Base-by-base conservation (phyloP, 2,113 vertebrate species). In the Hydropotes inermis region DNA sequence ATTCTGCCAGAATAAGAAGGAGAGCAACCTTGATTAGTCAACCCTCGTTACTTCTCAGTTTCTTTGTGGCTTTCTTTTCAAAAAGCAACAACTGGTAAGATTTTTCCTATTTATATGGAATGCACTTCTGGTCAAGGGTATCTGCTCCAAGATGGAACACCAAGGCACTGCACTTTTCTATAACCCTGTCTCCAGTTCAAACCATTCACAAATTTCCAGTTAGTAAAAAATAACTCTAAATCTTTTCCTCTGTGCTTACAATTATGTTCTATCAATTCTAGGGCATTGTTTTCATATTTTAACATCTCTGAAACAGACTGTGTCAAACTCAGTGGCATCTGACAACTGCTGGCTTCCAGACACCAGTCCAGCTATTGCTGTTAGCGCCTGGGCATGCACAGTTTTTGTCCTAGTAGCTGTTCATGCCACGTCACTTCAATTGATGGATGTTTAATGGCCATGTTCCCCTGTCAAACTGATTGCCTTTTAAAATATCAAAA, bases 41-140 rank as follows among this genome's bases (percentile, higher is more conserved):
- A 36, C 17, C 39, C 17, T 94, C 28, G 78, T 45, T 90, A 52
- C 61, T 57, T 67, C 64, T 93, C 30, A 58, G 61, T 54, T 83
- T 92, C 82, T 45, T 30, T 86, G 58, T 45, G 86, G n/a, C 47
- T 91, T 97, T 95, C 21, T 91, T 86, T 70, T 90, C 19, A 67
- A 87, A 96, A 87, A 45, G 7, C n/a, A 83, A 67, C 74, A 95
- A 76, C 21, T 92, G 60, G 23, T 76, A 87, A 83, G 30, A 64
- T 54, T 83, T 88, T 89, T 39, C 45, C 50, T 54, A 78, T 55
- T 82, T 83, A 64, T 45, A 52, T 45, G 45, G 86, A 92, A 78
- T 76, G 33, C 58, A 14, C 47, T 92, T 91, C 67, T 95, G 83
- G 67, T 95, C 95, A 89, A 67, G 55, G n/a, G 57, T 64, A n/a